Base-by-base conservation (phyloP, 1,140 invertebrate genomes). In the Eurosta solidaginis region DNA sequence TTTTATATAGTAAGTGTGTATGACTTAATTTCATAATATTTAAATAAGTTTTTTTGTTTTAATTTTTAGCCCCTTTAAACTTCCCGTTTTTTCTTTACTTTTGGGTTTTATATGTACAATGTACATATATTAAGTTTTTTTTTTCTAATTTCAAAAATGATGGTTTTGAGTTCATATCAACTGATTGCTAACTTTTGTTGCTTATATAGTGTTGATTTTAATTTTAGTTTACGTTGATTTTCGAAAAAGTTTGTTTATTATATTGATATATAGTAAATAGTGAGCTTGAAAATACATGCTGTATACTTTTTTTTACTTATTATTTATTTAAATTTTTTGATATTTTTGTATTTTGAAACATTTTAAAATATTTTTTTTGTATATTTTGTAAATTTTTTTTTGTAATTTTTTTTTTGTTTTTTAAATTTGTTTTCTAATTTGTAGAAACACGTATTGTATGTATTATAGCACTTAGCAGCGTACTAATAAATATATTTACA, bases 401-500 rank as follows among this genome's bases (percentile, higher is more conserved):
- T 52, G n/a, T 52, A 5, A 17, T 52, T 52, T 52, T 22, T 44
- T 52, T 52, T 52, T 52, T 52, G 4, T 22, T 52, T 52, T 20
- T 54, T 25, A 25, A 9, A 22, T 68, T 68, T 42, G 17, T 68
- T 12, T 68, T 40, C 9, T 17, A 40, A n/a, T 68, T n/a, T n/a
- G 22, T 68, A 68, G 59, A 68, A 68, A 68, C 27, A 40, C 10
- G 59, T 68, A 40, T 68, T 68, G 33, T 40, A 68, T 68, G 59
- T 68, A 40, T 68, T 68, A 20, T 36, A 68, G 59, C 59, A 68
- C 45, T 12, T 12, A 47, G n/a, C n/a, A 47, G n/a, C n/a, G 45
- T 47, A 47, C 45, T 47, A 47, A 47, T 68, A 68, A 68, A 68
- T 68, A 68, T 42, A 68, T 68, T 20, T 68, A 68, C 59, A 68